Evolutionary conservation across 2,113 vertebrate species (phyloP), one percentile per base, ranked within the genome.

Genomic region (Pica pica): DNA sequence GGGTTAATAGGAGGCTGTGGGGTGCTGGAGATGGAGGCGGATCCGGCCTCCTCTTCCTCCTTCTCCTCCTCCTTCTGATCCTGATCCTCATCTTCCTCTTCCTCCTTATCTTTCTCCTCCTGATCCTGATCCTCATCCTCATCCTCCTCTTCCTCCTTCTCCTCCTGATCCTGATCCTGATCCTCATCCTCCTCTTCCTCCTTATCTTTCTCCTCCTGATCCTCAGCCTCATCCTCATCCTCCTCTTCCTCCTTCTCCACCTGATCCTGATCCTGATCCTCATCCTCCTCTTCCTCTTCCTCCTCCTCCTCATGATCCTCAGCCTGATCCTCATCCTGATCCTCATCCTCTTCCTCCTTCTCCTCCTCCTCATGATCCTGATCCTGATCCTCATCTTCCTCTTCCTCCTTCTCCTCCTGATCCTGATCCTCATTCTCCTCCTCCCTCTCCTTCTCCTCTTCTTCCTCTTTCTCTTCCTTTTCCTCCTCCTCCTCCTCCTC

Each of bases 281-380:
- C 20, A 3, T 39, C 28, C 7, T 47, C 16, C 1, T 35, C 7
- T 0, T 70, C 35, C 8, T 52, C 14, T 2, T 31, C 13, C 9
- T 24, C 35, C 20, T 39, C 35, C 19, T 69, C 4, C 4, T 27
- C 39, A 11, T 44, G 17, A 22, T 11, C 50, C 15, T 27, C 14
- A 16, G 15, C 16, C 41, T 42, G 14, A 42, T 42, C 41, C 41
- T 42, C 14, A 27, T 8, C 53, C 53, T 31, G 3, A 20, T 8
- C 30, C 30, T 19, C 9, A 31, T 30, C 5, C 3, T 18, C 35
- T 3, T 52, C 9, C 21, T 47, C 23, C 0, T 35, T 5, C 1
- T 71, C 49, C 4, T 41, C 14, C 3, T 31, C 1, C 5, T 24
- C 35, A 15, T 39, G 1, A 5, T 17, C 35, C 5, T 37, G 1